Conservation (phyloP, 2,113 vertebrate genomes). For the Gobius niger region DNA sequence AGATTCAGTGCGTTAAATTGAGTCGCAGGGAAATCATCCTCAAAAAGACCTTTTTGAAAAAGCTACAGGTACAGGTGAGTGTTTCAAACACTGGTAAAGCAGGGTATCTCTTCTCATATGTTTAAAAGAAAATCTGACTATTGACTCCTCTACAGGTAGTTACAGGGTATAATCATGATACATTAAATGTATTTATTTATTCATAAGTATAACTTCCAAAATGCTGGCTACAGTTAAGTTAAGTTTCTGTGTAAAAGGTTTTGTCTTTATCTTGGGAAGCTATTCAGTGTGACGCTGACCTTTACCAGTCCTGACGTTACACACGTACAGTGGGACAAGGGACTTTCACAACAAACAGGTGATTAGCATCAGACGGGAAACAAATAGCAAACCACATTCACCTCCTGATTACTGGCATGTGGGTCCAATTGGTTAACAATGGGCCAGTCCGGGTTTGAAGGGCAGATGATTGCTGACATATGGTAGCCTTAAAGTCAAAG, state of each 20-base stretch:
- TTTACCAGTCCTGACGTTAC: slow-evolving; percentile 51
- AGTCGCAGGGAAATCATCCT: neutral
- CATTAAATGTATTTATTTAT: no score
- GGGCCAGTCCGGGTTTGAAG: slow-evolving; percentile 70
- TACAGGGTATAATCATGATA: no score
- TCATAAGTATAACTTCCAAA: no score
- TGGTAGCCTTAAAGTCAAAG: slow-evolving; percentile 70
- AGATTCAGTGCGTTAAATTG: slow-evolving; percentile 12
- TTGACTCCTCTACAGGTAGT: no score
- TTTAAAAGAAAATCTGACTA: no score
- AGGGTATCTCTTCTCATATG: no score
- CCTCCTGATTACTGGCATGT: slow-evolving; percentile 79
- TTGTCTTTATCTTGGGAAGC: slow-evolving; percentile 5
- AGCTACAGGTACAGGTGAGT: no score
- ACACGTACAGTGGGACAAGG: slow-evolving; percentile 56
- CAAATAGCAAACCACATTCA: slow-evolving; percentile 69
- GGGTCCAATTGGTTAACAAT: slow-evolving; percentile 74
- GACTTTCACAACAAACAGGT: slow-evolving; percentile 74
- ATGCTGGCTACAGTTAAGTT: no score
- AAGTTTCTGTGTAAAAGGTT: neutral
- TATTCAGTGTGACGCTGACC: slow-evolving; percentile 27
- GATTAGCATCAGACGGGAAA: slow-evolving; percentile 77
- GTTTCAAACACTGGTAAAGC: no score
- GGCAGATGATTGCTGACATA: slow-evolving; percentile 81
- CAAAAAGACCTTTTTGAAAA: no score